These are phyloP conservation scores for Leguminivora glycinivorella DNA, from an alignment of 1,140 invertebrate species.

Conservation along the genomic window DNA sequence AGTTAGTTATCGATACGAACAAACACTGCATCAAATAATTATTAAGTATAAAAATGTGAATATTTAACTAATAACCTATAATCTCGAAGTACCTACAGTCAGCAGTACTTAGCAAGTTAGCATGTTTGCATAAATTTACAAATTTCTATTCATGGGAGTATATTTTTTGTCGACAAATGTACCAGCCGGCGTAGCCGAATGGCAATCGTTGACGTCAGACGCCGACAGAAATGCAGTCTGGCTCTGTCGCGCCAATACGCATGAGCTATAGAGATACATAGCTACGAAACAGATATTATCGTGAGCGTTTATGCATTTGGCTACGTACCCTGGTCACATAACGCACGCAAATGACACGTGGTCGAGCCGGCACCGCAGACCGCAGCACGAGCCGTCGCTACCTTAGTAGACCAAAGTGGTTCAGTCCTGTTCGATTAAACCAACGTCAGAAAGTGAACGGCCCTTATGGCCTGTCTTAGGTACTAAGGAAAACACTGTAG, in stretches of 20 bases:
- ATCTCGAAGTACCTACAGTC: background rate
- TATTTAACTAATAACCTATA: background rate
- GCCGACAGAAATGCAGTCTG: too few species aligned
- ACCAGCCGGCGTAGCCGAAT: too few species aligned
- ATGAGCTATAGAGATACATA: too few species aligned
- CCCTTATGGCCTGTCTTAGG: background rate
- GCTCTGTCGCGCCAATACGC: too few species aligned
- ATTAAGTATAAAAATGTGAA: constrained; percentile 7
- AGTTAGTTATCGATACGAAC: constrained; percentile 1
- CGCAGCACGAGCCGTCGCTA: constrained; percentile 32
- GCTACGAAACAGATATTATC: too few species aligned
- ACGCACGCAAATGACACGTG: constrained; percentile 49
- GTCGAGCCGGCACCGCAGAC: constrained; percentile 32
- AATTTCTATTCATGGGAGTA: too few species aligned
- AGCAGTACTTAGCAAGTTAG: too few species aligned
- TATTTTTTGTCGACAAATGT: constrained; percentile 21
- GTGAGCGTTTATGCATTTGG: too few species aligned
- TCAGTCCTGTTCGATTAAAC: background rate
- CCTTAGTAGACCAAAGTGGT: constrained; percentile 5
- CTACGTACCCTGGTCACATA: constrained; percentile 25
- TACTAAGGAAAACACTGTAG: background rate
- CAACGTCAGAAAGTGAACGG: background rate
- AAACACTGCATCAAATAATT: background rate
- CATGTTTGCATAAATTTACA: too few species aligned
- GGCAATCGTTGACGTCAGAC: too few species aligned